Conservation (phyloP, 2,888 invertebrate species). For the Tanypteryx hageni region DNA sequence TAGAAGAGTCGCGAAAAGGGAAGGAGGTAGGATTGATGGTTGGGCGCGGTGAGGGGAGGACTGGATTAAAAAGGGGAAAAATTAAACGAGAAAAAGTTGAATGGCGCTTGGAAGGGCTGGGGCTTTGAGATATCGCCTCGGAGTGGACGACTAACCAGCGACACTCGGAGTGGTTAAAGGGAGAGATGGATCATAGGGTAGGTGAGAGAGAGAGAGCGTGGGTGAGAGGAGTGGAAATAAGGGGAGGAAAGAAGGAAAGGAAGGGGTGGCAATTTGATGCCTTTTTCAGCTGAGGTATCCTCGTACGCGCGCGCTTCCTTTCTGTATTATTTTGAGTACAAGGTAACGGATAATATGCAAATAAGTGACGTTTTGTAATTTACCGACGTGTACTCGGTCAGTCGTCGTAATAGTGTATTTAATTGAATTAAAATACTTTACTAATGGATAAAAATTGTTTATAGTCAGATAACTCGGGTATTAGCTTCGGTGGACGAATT, state of each 20-base stretch:
- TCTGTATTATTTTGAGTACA: too few species aligned
- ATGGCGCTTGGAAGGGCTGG: not conserved
- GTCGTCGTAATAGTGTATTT: too few species aligned
- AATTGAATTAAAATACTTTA: too few species aligned
- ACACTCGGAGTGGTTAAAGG: not conserved
- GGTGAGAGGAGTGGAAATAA: not conserved
- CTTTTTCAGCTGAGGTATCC: not conserved
- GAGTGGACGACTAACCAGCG: not conserved
- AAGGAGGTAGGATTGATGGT: not conserved
- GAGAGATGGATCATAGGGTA: not conserved
- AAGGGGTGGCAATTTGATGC: not conserved
- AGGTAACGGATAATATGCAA: too few species aligned
- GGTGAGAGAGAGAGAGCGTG: not conserved
- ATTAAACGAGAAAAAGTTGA: not conserved
- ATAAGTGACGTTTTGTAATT: too few species aligned
- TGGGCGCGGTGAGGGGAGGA: not conserved
- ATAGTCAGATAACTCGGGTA: too few species aligned
- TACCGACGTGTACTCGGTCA: too few species aligned
- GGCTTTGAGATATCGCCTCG: not conserved
- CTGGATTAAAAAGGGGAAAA: not conserved
- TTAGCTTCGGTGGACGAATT: too few species aligned
- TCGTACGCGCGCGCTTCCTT: not conserved
- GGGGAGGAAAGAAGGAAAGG: too few species aligned
- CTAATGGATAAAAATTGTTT: too few species aligned
- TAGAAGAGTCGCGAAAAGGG: not conserved